Evolutionary conservation across 2,113 vertebrate species (phyloP), one percentile per base, ranked within the genome.

Genomic region (Lagopus muta): DNA sequence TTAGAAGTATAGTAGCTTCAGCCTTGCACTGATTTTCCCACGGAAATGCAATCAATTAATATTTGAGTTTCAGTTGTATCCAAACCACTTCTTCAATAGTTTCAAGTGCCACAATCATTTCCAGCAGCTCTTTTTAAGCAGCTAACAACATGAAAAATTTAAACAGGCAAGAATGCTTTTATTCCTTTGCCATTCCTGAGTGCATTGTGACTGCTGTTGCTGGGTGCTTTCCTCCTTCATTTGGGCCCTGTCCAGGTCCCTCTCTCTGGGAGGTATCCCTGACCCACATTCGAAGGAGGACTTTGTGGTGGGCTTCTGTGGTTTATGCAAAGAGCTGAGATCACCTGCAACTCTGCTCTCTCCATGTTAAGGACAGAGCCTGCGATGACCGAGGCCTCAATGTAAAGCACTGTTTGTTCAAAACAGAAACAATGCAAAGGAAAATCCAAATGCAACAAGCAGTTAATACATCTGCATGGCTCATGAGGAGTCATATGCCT

Each of bases 91-190:
- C 42, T 83, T 91, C 67, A 70, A 18, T 5, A 86, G 30, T 43
- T 70, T 24, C 48, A 86, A 57, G 21, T 18, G 30, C 38, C 16
- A 34, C 34, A 42, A 54, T 67, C 43, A 73, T 66, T 93, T 43
- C 52, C 30, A 82, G 81, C 38, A 92, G 42, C 28, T 82, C 54
- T 84, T 87, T 86, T 82, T 22, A 95, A 81, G 91, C 38, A 74
- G 70, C 20, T 58, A 83, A 67, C 65, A 8, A 45, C 9, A 13
- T 20, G 42, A 81, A 66, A 52, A 86, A 71, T 25, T 45, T 75
- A 13, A 76, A 54, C 47, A 73, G 34, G 34, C 0, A 0, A 84
- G 28, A 42, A 60, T 10, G 8, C 10, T 76, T 70, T 70, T 74
- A 74, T 52, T 83, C 32, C 65, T 47, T 32, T 1, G 2, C 45